These are phyloP conservation scores for Nemopilema nomurai DNA, from an alignment of 30 jellyfish, hydroid and myxozoan species.

Conservation along the genomic window DNA sequence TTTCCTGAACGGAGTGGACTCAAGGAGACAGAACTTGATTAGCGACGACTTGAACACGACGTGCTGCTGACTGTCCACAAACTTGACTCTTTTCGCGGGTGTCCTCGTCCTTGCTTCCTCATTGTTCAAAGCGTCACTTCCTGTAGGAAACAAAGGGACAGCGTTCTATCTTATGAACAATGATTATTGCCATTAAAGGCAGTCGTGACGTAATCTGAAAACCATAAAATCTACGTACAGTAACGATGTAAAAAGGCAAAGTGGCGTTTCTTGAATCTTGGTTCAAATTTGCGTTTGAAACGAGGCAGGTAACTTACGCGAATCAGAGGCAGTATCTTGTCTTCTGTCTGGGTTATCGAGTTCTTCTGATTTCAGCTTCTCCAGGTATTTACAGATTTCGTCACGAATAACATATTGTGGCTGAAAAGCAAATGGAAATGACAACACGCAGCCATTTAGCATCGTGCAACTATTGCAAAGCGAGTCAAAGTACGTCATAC, in stretches of 20 bases:
- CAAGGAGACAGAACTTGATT: slow-evolving; percentile 79
- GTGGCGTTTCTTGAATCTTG: background rate
- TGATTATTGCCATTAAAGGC: too few relatives aligned
- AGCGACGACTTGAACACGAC: slow-evolving; percentile 72
- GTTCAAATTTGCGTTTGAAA: background rate
- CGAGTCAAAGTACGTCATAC: background rate
- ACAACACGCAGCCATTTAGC: background rate
- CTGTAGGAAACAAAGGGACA: too few relatives aligned
- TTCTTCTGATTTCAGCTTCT: slow-evolving; percentile 58
- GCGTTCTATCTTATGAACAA: too few relatives aligned
- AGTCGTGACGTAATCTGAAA: too few relatives aligned
- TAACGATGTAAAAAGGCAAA: too few relatives aligned
- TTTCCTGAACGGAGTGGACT: slow-evolving; percentile 79
- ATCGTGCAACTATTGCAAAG: background rate
- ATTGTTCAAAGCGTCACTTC: background rate
- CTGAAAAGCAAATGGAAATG: slow-evolving; percentile 30
- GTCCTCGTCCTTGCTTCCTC: slow-evolving; percentile 24
- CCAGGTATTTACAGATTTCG: slow-evolving; percentile 68
- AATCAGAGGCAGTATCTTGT: background rate
- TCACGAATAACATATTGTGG: slow-evolving; percentile 69
- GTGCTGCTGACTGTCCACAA: slow-evolving; percentile 76
- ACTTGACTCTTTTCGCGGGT: slow-evolving; percentile 68
- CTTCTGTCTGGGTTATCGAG: slow-evolving; percentile 2
- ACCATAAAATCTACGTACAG: too few relatives aligned
- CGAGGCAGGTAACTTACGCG: background rate